phyloP scores from a whole-genome alignment of 2,888 invertebrate genomes.

The Trachelus stipa region DNA sequence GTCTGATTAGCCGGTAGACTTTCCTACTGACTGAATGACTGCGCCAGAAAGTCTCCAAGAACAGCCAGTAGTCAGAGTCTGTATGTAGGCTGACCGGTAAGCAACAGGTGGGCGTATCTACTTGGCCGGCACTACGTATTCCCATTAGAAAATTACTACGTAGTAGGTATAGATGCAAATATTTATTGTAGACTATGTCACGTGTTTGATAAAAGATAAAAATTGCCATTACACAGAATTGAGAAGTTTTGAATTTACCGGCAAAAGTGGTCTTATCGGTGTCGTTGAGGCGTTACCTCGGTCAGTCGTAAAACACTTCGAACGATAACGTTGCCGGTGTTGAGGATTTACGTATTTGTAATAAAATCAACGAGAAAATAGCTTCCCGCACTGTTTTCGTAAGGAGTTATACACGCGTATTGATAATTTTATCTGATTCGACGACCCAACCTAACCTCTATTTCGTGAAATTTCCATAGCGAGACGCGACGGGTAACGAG shows the following conservation, averaged over 20 bases:
- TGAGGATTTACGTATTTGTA: too few species aligned
- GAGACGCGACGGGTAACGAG: neutral
- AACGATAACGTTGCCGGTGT: too few species aligned
- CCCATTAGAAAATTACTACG: neutral
- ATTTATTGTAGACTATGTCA: neutral
- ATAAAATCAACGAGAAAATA: too few species aligned
- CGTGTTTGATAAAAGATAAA: neutral
- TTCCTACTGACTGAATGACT: neutral
- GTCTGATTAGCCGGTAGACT: neutral
- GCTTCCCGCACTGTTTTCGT: too few species aligned
- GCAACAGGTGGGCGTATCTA: constrained; percentile 14
- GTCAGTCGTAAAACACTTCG: neutral
- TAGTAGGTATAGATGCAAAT: neutral
- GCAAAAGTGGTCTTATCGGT: neutral
- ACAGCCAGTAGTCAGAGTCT: constrained; percentile 15
- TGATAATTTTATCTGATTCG: neutral
- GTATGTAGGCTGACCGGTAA: constrained; percentile 38
- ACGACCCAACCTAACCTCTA: neutral
- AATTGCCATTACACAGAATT: neutral
- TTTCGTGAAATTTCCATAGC: neutral
- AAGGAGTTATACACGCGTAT: neutral
- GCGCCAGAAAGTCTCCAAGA: neutral
- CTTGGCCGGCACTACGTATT: neutral
- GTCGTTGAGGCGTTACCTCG: neutral
- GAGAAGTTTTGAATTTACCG: neutral